Conservation (phyloP, 2,113 vertebrate species). For the Percopsis transmontana region DNA sequence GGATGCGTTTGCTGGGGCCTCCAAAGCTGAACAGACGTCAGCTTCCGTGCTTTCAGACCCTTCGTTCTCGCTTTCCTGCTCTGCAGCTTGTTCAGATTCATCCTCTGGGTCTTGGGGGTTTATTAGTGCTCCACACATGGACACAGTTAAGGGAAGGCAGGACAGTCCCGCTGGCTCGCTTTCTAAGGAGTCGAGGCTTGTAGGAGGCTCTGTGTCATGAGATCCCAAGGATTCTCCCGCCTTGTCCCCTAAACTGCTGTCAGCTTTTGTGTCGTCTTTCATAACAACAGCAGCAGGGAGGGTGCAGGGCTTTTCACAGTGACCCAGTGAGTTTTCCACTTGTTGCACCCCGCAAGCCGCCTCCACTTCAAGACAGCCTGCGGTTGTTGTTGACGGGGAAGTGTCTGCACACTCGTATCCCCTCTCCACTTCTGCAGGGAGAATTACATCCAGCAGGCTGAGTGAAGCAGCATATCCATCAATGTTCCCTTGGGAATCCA, state of each 20-base stretch:
- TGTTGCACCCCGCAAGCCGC: conserved; percentile 28
- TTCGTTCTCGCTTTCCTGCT: conserved; percentile 35
- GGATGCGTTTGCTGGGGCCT: conserved; percentile 11
- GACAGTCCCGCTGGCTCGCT: conserved; percentile 64
- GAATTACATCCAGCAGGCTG: conserved; percentile 68
- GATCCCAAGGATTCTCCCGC: conserved; percentile 4
- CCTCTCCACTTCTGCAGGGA: conserved; percentile 67
- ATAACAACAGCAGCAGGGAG: background rate
- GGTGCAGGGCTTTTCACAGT: conserved; percentile 2
- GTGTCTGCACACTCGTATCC: conserved; percentile 37
- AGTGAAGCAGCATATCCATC: conserved; percentile 49
- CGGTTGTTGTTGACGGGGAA: background rate
- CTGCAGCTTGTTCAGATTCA: conserved; percentile 41
- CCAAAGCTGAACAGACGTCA: conserved; percentile 34
- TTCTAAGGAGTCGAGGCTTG: conserved; percentile 28
- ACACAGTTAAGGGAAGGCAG: conserved; percentile 79
- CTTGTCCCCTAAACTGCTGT: conserved; percentile 13
- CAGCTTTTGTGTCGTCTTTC: background rate
- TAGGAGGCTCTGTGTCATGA: conserved; percentile 18
- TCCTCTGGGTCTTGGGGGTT: conserved; percentile 51
- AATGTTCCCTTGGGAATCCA: conserved; percentile 30
- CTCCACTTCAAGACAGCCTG: conserved; percentile 21
- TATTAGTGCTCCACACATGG: conserved; percentile 77
- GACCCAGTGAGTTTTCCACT: conserved; percentile 16
- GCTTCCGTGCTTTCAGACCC: conserved; percentile 45